These are phyloP conservation scores for Psephotus haematonotus DNA, from an alignment of 2,113 vertebrate species.

Conservation along the genomic window DNA sequence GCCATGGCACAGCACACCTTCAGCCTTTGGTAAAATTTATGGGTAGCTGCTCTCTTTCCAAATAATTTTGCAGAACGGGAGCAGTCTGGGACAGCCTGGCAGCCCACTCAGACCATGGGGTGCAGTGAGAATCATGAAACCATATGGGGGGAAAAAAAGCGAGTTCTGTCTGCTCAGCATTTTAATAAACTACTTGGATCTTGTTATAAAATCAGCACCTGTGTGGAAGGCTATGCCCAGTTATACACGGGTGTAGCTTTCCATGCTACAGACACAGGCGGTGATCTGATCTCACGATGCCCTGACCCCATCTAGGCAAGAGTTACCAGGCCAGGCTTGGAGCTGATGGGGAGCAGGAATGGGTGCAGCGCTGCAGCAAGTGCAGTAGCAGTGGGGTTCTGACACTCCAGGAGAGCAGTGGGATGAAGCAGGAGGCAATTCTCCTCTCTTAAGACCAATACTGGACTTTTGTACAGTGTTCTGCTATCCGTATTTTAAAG, in stretches of 20 bases:
- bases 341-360: not conserved
- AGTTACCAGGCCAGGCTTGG: not conserved
- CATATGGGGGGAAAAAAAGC: too few relatives aligned
- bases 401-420: not conserved
- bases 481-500: not conserved
- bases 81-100: not conserved
- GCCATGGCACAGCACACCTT: not conserved
- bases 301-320: not conserved
- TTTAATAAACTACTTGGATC: not conserved
- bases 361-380: fast-evolving
- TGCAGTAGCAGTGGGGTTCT: fast-evolving
- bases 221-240: not conserved
- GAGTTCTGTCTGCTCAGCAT: too few relatives aligned
- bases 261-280: not conserved
- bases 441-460: not conserved
- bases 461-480: not conserved
- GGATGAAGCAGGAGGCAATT: not conserved
- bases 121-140: not conserved
- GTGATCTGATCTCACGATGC: not conserved
- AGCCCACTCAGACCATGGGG: not conserved
- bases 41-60: not conserved
- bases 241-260: not conserved
- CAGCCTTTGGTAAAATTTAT: not conserved
- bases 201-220: not conserved
- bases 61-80: not conserved